Base-by-base conservation (phyloP, 2,113 vertebrate genomes). In the Phoenicopterus ruber region DNA sequence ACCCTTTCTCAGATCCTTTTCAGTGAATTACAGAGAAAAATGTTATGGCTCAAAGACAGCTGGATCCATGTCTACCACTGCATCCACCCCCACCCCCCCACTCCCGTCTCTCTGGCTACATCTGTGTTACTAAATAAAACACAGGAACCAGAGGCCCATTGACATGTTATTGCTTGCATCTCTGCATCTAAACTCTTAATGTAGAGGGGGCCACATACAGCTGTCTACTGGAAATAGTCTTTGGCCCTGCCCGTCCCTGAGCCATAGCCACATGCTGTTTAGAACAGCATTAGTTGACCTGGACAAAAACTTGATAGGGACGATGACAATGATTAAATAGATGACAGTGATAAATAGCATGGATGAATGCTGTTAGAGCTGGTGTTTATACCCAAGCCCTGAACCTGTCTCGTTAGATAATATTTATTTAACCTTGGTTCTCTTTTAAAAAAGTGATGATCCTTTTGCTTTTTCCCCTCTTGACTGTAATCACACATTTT, bases 61-160 rank as follows among this genome's bases (percentile, higher is more conserved):
- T 65, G 26, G 24, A 85, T 84, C 42, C 10, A 36, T n/a, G n/a
- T 32, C 50, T 69, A 42, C 42, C 11, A 14, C 42, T 42, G 42
- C 14, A 26, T 49, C 16, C 31, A 21, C 15, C 2, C 22, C 16
- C 9, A 9, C 10, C 1, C 2, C 5, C 17, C 7, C 4, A 10
- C 21, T 4, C 15, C 11, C 17, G 11, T 66, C 20, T 82, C 14
- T 50, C n/a, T 54, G 7, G 18, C 19, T 66, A 72, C 44, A 32
- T 66, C 46, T 72, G 25, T 61, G 40, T 77, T 77, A 38, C n/a
- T 71, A 81, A 38, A 80, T 38, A 81, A 70, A 85, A 77, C 26
- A 42, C 9, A 47, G 40, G 40, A 77, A 82, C 9, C 28, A 34
- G 18, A 36, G 9, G 10, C 9, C 32, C 9, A 8, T 25, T 77